Evolutionary conservation across 2,113 vertebrate genomes (phyloP).

Genomic region (Pimephales promelas): DNA sequence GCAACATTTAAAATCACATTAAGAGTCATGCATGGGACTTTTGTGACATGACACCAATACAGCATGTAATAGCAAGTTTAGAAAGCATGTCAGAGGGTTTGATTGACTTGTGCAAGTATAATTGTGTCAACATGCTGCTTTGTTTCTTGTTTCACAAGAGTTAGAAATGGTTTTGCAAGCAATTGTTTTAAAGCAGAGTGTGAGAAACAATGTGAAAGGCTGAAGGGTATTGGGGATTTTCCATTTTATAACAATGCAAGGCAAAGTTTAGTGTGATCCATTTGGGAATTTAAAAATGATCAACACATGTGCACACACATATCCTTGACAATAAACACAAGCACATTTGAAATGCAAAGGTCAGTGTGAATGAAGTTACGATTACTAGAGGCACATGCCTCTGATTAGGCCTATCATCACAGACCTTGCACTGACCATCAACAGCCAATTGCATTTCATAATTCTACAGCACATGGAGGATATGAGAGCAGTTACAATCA

Average conservation of each 20-base stretch:
- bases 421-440: neutral
- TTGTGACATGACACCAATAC: neutral
- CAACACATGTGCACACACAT: neutral
- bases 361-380: constrained; percentile 16
- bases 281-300: neutral
- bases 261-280: neutral
- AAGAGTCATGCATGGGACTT: neutral
- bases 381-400: constrained; percentile 8
- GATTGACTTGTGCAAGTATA: neutral
- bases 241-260: neutral
- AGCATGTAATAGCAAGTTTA: neutral
- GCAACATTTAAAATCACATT: neutral
- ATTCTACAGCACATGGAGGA: constrained; percentile 16
- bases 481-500: constrained; percentile 46
- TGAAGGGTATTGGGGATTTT: neutral
- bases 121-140: constrained; percentile 29
- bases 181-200: neutral
- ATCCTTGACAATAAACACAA: constrained; percentile 6
- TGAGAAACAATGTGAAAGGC: neutral
- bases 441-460: constrained; percentile 4
- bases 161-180: constrained; percentile 28
- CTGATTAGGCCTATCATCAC: constrained; percentile 15
- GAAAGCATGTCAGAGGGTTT: neutral
- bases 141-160: constrained; percentile 21
- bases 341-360: constrained; percentile 12